Percentiles rank a stretch among this genome's conserved stretches.
phyloP scores from a whole-genome alignment of 2,888 invertebrate species.

The Melanargia galathea region DNA sequence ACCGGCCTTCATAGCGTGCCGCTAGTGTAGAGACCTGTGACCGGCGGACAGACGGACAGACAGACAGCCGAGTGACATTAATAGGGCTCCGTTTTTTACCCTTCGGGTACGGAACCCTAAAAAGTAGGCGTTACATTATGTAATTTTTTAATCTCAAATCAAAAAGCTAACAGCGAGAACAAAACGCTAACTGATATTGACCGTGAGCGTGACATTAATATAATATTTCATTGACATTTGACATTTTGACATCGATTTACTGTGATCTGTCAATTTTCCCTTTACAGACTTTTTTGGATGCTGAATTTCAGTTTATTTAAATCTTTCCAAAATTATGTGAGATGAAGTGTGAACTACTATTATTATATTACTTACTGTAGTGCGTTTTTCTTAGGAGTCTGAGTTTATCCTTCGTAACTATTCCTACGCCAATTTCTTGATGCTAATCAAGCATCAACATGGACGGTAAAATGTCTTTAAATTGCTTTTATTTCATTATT shows the following conservation, averaged over 20 bases:
- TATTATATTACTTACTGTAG: not conserved
- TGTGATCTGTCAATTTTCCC: conserved; percentile 25
- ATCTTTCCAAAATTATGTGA: conserved; percentile 20
- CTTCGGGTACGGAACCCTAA: too few relatives aligned
- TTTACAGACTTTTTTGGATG: not conserved
- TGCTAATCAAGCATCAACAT: conserved; percentile 36
- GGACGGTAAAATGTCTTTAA: conserved; percentile 38
- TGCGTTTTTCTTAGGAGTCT: conserved; percentile 5
- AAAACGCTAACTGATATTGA: conserved; percentile 31
- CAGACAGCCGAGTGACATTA: too few relatives aligned
- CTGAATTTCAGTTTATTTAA: conserved; percentile 18
- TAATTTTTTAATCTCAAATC: too few relatives aligned
- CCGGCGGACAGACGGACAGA: too few relatives aligned
- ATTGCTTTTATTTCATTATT: conserved; percentile 15
- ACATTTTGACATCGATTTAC: conserved; percentile 28
- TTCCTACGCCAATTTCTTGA: conserved; percentile 19
- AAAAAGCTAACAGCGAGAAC: too few relatives aligned
- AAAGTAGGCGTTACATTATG: too few relatives aligned
- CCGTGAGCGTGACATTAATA: conserved; percentile 25
- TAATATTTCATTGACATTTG: conserved; percentile 8
- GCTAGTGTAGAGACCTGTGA: too few relatives aligned
- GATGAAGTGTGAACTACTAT: conserved; percentile 14
- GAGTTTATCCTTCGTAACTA: conserved; percentile 8
- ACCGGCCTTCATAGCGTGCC: too few relatives aligned
- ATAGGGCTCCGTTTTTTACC: too few relatives aligned